phyloP scores from a whole-genome alignment of 2,797 vertebrate genomes.

The Sitta carolinensis region DNA sequence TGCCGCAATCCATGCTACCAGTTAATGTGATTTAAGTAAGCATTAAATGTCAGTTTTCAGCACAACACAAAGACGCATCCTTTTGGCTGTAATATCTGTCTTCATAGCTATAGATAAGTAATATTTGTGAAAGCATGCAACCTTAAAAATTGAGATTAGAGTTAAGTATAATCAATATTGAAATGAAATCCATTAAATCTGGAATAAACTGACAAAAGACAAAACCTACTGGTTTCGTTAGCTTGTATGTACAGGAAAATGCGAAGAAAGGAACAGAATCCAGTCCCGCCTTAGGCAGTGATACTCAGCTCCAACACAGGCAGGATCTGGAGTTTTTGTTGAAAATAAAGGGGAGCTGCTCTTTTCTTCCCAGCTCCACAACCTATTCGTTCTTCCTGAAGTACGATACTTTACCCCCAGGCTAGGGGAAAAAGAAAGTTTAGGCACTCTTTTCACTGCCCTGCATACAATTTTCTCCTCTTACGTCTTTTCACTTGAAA shows the following conservation, averaged over 20 bases:
- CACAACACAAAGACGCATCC: rapidly evolving
- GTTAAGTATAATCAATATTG: background rate
- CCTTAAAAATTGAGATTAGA: background rate
- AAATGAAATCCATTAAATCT: background rate
- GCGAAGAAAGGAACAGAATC: background rate
- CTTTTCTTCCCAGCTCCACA: background rate
- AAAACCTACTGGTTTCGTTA: background rate
- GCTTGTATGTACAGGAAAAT: background rate
- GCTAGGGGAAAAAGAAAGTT: background rate
- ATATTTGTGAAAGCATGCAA: background rate
- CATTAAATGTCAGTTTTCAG: background rate
- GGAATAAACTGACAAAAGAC: background rate
- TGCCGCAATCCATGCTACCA: background rate
- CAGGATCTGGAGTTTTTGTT: background rate
- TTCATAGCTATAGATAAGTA: background rate
- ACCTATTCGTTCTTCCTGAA: background rate
- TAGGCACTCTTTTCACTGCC: background rate
- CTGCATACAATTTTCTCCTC: background rate
- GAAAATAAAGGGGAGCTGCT: background rate
- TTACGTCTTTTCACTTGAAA: background rate
- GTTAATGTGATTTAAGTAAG: background rate
- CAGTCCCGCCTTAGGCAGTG: background rate
- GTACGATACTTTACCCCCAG: background rate
- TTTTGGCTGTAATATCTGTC: background rate
- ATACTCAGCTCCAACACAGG: background rate